phyloP scores from a whole-genome alignment of 2,888 invertebrate genomes.

The Ophion ventricosus region DNA sequence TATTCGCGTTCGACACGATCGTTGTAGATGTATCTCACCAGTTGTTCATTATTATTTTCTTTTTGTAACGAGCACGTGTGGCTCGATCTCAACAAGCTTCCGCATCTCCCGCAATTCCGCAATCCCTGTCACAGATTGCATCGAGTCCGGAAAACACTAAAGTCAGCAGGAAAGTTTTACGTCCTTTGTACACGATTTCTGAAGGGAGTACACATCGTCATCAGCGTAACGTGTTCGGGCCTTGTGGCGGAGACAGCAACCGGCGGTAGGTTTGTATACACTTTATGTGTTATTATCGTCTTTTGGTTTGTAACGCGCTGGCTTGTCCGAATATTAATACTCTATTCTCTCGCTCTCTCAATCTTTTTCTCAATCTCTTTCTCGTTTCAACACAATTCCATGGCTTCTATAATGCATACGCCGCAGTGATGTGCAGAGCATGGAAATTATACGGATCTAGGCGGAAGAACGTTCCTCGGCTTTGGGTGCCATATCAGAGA shows the following conservation, averaged over 20 bases:
- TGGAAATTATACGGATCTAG: background rate
- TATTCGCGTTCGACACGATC: background rate
- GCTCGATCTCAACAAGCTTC: background rate
- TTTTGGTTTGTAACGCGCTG: background rate
- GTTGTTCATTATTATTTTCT: constrained; percentile 1
- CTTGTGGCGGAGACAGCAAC: background rate
- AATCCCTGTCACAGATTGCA: constrained; percentile 1
- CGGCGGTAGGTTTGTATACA: background rate
- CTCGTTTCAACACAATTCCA: background rate
- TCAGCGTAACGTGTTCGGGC: background rate
- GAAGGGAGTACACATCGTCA: background rate
- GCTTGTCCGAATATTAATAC: constrained; percentile 1
- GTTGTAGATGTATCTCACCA: background rate
- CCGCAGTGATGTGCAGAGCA: background rate
- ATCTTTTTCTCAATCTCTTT: background rate
- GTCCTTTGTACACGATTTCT: constrained; percentile 18
- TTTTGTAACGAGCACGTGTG: background rate
- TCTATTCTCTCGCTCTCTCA: background rate
- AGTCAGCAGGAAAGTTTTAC: background rate
- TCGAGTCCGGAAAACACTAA: background rate
- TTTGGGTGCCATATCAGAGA: background rate
- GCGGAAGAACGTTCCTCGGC: background rate
- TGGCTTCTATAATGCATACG: background rate
- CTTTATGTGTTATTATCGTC: background rate
- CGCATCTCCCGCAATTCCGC: background rate